Evolutionary conservation across 2,797 vertebrate genomes (phyloP).

Genomic region (Hyperoplus lanceolatus): DNA sequence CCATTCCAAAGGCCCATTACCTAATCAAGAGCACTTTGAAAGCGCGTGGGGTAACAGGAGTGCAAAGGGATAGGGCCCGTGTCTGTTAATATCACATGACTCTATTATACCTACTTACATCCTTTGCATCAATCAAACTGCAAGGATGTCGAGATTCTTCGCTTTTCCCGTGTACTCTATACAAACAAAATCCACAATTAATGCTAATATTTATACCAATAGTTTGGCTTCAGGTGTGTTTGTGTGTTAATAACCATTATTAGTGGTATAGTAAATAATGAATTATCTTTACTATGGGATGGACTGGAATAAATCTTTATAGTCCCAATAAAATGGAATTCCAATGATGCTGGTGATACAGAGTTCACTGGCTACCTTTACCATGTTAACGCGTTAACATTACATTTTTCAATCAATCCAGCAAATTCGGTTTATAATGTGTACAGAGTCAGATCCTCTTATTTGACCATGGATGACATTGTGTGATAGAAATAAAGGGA

Average conservation of each 20-base stretch:
- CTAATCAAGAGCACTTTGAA: conserved; percentile 11
- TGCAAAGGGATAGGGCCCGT: conserved; percentile 7
- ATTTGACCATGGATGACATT: too few relatives aligned
- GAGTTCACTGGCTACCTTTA: not conserved
- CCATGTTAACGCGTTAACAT: too few relatives aligned
- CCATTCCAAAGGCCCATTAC: conserved; percentile 14
- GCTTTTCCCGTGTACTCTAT: too few relatives aligned
- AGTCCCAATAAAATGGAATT: not conserved
- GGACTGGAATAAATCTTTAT: not conserved
- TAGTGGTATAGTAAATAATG: not conserved
- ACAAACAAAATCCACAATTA: too few relatives aligned
- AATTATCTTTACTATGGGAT: not conserved
- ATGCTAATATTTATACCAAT: not conserved
- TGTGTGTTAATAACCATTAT: not conserved
- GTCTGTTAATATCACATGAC: conserved; percentile 7
- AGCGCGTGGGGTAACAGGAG: conserved; percentile 4
- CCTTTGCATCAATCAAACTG: not conserved
- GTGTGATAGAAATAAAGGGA: too few relatives aligned
- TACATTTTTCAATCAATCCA: too few relatives aligned
- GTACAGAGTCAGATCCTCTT: too few relatives aligned
- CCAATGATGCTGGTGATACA: not conserved
- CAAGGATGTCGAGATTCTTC: not conserved
- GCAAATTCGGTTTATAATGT: too few relatives aligned
- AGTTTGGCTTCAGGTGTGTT: not conserved
- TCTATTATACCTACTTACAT: conserved; percentile 16